Evolutionary conservation across 1,140 invertebrate species (phyloP), one percentile per base, ranked within the genome.

Genomic region (Charaxes varanes): DNA sequence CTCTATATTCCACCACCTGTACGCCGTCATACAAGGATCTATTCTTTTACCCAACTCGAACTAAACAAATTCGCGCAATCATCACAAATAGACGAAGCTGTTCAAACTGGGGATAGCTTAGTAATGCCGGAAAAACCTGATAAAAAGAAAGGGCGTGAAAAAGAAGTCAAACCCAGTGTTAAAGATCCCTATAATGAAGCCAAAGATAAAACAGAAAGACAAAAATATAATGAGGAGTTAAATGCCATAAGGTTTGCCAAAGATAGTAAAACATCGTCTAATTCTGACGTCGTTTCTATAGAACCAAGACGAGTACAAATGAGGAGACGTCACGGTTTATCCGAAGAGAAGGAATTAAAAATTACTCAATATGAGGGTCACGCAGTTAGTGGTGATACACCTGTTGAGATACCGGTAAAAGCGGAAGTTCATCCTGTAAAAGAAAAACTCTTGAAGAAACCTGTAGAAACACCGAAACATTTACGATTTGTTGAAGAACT

Each of bases 101-200:
- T 72, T 0, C 78, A 82, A 62, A 78, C 74, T 3, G 62, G 62
- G 8, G 51, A 51, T 6, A 73, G 66, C 35, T 59, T 79, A 26
- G 60, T 64, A 57, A 61, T 66, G 3, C 13, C 19, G 4, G 27
- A 32, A 12, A 45, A 15, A 22, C 21, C 32, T 3, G 47, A 41
- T 10, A 30, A 10, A 41, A 22, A 15, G 22, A 34, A 22, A 32
- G 22, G 23, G 34, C 18, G 34, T 11, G 6, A 10, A 15, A 22
- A 35, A 40, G 35, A 33, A 11, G 30, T 13, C 2, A 13, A 38
- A 40, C 8, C 11, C 6, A 27, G n/a, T n/a, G n/a, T n/a, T n/a
- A n/a, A n/a, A n/a, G n/a, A n/a, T n/a, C n/a, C n/a, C n/a, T n/a
- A n/a, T n/a, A n/a, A 35, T 24, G 7, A 14, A 12, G n/a, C 6